phyloP scores from a whole-genome alignment of 30 jellyfish, hydroid and myxozoan genomes.

The Phacellophora camtschatica region DNA sequence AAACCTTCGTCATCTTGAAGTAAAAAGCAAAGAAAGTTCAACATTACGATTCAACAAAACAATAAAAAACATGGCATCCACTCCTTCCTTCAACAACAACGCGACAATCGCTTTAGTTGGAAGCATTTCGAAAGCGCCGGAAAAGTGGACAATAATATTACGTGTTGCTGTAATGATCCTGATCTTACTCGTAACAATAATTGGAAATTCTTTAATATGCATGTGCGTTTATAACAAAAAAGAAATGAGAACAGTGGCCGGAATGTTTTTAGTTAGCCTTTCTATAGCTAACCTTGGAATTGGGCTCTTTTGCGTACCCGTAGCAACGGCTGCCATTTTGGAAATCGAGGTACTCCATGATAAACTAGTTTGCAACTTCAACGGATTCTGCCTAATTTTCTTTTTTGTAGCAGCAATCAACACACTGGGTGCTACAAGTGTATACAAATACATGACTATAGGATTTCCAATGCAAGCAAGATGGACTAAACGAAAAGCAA shows the following conservation, averaged over 20 bases:
- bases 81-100: not conserved
- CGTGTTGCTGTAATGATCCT: not conserved
- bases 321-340: conserved; percentile 49
- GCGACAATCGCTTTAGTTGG: not conserved
- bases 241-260: conserved; percentile 63
- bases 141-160: conserved; percentile 11
- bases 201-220: conserved; percentile 57
- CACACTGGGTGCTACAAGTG: conserved; percentile 58
- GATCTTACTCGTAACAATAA: conserved; percentile 1
- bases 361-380: conserved; percentile 31
- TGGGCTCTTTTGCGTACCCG: conserved; percentile 61
- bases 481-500: conserved; percentile 5
- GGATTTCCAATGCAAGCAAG: conserved; percentile 23
- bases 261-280: conserved; percentile 37
- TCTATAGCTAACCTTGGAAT: conserved; percentile 66
- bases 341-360: conserved; percentile 12
- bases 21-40: not conserved
- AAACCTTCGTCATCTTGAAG: too few species aligned
- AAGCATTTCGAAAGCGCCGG: not conserved
- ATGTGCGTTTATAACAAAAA: conserved; percentile 12
- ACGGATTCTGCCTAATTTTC: conserved; percentile 48
- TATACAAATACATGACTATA: conserved; percentile 46
- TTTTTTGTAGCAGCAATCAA: conserved; percentile 54
- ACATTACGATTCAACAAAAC: not conserved
- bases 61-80: not conserved